Percentiles rank a stretch among this genome's conserved stretches.
Evolutionary conservation across 2,797 vertebrate genomes (phyloP).

Genomic region (Cirrhinus molitorella): DNA sequence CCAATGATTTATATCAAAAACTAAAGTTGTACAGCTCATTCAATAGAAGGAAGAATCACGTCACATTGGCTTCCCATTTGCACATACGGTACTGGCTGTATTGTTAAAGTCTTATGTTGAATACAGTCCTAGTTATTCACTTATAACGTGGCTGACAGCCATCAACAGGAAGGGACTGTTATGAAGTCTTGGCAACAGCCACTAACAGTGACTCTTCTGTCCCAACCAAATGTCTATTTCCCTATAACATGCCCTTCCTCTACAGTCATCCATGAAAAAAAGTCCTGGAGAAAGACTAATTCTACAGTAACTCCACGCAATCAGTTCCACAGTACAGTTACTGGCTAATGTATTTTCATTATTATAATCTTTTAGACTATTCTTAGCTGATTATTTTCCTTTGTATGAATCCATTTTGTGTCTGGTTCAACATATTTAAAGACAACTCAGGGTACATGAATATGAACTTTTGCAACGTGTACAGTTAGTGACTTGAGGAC

Average conservation of each 20-base stretch:
- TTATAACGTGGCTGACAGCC: neutral
- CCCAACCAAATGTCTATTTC: neutral
- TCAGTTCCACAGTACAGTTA: neutral
- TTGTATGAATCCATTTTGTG: neutral
- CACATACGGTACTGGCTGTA: neutral
- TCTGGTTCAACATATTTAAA: neutral
- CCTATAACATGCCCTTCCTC: neutral
- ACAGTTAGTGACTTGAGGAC: neutral
- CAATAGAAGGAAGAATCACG: neutral
- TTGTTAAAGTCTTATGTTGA: neutral
- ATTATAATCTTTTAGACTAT: neutral
- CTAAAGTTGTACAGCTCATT: neutral
- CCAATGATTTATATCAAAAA: neutral
- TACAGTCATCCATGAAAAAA: neutral
- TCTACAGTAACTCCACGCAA: neutral
- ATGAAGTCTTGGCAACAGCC: neutral
- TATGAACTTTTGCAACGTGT: neutral
- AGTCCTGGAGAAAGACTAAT: neutral
- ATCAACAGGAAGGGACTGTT: neutral
- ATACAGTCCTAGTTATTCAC: neutral
- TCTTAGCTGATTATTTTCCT: neutral
- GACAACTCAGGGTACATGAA: neutral
- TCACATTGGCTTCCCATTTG: neutral
- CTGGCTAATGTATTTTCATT: neutral
- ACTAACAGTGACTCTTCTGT: conserved; percentile 4